Evolutionary conservation across 2,113 vertebrate species (phyloP), one percentile per base, ranked within the genome.

Genomic region (Azemiops feae): DNA sequence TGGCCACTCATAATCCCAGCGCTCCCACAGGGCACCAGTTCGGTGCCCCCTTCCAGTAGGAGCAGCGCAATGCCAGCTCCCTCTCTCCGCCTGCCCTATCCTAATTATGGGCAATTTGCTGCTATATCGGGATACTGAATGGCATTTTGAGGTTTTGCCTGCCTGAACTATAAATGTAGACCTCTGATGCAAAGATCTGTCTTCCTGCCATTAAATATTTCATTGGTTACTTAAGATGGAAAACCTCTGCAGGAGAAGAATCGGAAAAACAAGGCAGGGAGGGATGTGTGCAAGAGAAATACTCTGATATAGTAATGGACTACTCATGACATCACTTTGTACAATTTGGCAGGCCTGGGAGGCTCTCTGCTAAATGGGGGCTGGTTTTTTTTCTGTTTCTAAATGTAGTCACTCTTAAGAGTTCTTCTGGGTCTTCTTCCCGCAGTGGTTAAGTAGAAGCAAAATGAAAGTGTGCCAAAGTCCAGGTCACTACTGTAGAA

Each of bases 361-460:
- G 93, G 92, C 93, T 58, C 88, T 95, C 86, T 64, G 0, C 55
- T 85, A 93, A 96, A 95, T 94, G 93, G 92, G 93, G 92, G 64
- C 93, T 91, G 91, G 47, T 6, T 47, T 47, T 47, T 14, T 95
- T 95, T 94, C 95, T 97, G 30, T 96, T 96, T 64, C 93, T 94
- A 96, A 94, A 93, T 96, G 94, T 97, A 95, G 95, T 95, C 96
- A 97, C 95, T 96, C 85, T 95, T 94, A 95, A 96, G 93, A 92
- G 94, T 95, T 96, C 95, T 94, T 94, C 91, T 96, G 96, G 93
- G 92, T 95, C 95, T 95, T 97, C 57, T 92, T 96, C 96, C 96
- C 85, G 0, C 52, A 96, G 95, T 95, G 93, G 92, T 96, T 95
- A 94, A 97, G 92, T 57, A 96, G 94, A 96, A 96, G 94, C 54